A percentile compares a stretch with the other conserved stretches of the same genome.
These are phyloP conservation scores for Euglossa dilemma DNA, from an alignment of 1,140 invertebrate genomes.

Conservation along the genomic window DNA sequence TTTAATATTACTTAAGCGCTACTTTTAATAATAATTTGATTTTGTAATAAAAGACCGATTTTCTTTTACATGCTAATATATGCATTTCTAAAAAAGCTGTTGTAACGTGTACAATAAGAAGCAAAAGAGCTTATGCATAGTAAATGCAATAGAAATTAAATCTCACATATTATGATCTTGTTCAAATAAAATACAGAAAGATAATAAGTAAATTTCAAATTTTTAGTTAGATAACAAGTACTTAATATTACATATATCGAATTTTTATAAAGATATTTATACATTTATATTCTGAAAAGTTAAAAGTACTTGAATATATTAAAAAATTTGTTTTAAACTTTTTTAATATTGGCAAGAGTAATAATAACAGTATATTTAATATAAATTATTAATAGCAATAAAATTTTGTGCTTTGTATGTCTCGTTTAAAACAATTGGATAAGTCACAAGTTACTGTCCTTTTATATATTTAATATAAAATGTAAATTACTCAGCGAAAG, in stretches of 20 bases:
- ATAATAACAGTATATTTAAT: background rate
- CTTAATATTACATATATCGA: background rate
- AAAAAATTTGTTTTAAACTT: background rate
- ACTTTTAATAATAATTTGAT: background rate
- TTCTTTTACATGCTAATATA: background rate
- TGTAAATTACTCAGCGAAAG: background rate
- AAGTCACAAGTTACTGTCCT: background rate
- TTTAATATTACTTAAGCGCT: background rate
- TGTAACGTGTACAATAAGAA: background rate
- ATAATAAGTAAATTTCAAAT: background rate
- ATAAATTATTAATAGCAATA: background rate
- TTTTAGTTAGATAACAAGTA: constrained; percentile 9
- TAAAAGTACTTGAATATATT: background rate
- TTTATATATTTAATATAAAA: background rate
- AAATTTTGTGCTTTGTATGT: background rate
- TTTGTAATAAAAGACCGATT: background rate
- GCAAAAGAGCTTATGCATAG: background rate
- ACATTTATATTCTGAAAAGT: background rate
- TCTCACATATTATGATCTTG: background rate
- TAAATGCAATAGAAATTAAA: background rate
- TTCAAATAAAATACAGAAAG: background rate
- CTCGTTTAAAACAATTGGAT: background rate
- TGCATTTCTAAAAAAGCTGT: background rate
- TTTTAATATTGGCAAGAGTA: background rate
- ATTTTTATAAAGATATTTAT: constrained; percentile 27